Conservation (phyloP, 2,888 invertebrate species). For the Nysson spinosus region DNA sequence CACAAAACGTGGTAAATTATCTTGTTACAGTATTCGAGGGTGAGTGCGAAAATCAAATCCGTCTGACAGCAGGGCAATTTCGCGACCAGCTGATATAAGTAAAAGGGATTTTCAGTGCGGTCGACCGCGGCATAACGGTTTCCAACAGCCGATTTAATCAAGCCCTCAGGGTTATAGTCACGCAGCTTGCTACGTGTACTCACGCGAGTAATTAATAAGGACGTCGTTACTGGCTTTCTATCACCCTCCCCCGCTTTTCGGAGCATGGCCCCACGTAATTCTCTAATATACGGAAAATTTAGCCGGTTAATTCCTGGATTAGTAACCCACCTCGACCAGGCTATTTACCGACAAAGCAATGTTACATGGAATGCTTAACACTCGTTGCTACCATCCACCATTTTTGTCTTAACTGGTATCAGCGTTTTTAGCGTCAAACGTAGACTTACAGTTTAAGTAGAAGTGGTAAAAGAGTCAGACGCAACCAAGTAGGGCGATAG, state of each 20-base stretch:
- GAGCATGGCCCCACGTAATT: not conserved
- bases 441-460: no score
- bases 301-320: not conserved
- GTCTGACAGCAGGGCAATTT: no score
- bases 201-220: conserved; percentile 50
- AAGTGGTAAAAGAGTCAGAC: no score
- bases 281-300: conserved; percentile 16
- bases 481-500: no score
- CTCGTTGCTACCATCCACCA: no score
- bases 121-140: conserved; percentile 18
- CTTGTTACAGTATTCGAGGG: no score
- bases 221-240: conserved; percentile 24
- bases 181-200: conserved; percentile 13
- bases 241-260: not conserved
- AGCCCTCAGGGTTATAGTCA: conserved; percentile 24
- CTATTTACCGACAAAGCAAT: conserved; percentile 14
- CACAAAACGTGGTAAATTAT: no score
- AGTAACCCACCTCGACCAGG: not conserved
- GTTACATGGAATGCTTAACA: no score
- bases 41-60: no score
- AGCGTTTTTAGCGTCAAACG: no score
- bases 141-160: conserved; percentile 49
- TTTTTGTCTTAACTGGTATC: no score
- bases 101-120: conserved; percentile 26
- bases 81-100: no score